These are phyloP conservation scores for Venustoraphidia nigricollis DNA, from an alignment of 2,888 invertebrate genomes.

Conservation along the genomic window DNA sequence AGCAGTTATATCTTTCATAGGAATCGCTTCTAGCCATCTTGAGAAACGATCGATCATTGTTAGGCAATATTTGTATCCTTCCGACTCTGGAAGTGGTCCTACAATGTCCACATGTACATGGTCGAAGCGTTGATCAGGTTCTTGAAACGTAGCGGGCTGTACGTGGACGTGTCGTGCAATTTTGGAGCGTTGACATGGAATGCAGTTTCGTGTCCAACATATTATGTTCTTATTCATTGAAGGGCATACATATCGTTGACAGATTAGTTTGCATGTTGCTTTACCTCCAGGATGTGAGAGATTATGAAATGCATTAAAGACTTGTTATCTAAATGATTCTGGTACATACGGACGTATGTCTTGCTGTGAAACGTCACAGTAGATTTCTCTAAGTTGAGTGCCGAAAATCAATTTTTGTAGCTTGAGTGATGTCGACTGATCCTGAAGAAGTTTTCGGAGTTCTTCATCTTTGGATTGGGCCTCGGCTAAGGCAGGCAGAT, in stretches of 20 bases:
- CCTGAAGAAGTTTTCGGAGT: background rate
- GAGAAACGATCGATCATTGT: constrained; percentile 19
- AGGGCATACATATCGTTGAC: constrained; percentile 16
- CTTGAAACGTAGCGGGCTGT: constrained; percentile 11
- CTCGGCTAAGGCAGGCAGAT: background rate
- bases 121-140: constrained; percentile 17
- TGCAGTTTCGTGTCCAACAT: constrained; percentile 18
- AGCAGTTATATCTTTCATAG: constrained; percentile 13
- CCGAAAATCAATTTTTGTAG: constrained; percentile 1
- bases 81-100: constrained; percentile 17
- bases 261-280: constrained; percentile 12
- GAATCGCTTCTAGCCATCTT: constrained; percentile 15
- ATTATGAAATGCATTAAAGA: constrained; percentile 10
- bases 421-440: background rate
- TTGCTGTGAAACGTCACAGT: constrained; percentile 4
- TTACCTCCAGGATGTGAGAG: constrained; percentile 12
- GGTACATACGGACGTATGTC: constrained; percentile 13
- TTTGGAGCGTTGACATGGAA: constrained; percentile 19
- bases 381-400: background rate
- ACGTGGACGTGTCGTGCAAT: constrained; percentile 15
- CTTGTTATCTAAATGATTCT: constrained; percentile 7
- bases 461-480: constrained; percentile 1
- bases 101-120: constrained; percentile 21
- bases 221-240: constrained; percentile 15
- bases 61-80: constrained; percentile 19